phyloP scores from a whole-genome alignment of 2,888 invertebrate genomes.

The Trilocha varians region DNA sequence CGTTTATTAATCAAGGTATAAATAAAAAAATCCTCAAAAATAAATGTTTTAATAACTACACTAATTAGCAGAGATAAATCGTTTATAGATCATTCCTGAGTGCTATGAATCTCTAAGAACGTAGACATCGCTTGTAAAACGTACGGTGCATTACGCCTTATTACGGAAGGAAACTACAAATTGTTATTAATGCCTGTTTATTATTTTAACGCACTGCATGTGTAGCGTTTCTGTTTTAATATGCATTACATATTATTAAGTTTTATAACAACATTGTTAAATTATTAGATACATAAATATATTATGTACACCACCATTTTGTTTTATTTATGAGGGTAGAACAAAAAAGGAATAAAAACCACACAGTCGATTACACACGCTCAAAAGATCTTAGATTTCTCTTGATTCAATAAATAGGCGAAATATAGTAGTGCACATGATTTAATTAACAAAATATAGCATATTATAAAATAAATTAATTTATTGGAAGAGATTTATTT shows the following conservation, averaged over 20 bases:
- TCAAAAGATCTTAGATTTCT: no score
- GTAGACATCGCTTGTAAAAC: conserved; percentile 7
- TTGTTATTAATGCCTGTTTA: conserved; percentile 13
- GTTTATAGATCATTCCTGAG: background rate
- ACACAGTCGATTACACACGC: no score
- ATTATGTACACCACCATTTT: background rate
- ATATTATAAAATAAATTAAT: no score
- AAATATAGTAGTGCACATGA: no score
- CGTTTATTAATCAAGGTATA: no score
- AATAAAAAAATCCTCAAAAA: no score
- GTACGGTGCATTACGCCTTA: background rate
- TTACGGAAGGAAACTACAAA: background rate
- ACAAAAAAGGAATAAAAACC: no score
- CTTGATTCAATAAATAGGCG: no score
- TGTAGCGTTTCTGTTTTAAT: conserved; percentile 8
- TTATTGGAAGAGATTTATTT: no score
- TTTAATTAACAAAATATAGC: no score
- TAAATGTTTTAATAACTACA: no score
- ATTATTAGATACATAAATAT: conserved; percentile 3
- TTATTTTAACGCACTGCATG: conserved; percentile 26
- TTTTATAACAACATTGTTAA: conserved; percentile 14
- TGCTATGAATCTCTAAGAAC: conserved; percentile 9
- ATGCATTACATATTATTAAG: conserved; percentile 5
- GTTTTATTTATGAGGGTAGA: background rate
- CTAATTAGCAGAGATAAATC: background rate